These are phyloP conservation scores for Priocnemis perturbator DNA, from an alignment of 2,888 invertebrate genomes.

Conservation along the genomic window DNA sequence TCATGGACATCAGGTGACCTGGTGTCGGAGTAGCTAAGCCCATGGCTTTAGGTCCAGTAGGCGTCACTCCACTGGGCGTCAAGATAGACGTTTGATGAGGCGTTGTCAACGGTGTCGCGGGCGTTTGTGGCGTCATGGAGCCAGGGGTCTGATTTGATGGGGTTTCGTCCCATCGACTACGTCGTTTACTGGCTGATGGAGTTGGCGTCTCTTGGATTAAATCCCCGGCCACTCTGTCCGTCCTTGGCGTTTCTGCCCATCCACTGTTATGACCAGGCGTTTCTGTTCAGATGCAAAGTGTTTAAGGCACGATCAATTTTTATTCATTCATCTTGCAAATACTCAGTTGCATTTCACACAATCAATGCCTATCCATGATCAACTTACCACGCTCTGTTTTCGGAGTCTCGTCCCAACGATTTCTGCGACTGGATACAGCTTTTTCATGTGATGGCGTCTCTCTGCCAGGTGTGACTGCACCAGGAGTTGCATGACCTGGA, in stretches of 20 bases:
- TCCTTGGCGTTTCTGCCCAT: constrained; percentile 99
- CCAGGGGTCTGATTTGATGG: constrained; percentile 86
- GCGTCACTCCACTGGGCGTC: constrained; percentile 81
- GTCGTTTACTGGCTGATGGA: constrained; percentile 94
- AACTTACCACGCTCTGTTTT: constrained; percentile 90
- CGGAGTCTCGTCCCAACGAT: constrained; percentile 99
- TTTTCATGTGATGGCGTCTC: constrained; percentile 88
- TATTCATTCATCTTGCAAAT: too few species aligned
- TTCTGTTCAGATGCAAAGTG: constrained; percentile 77
- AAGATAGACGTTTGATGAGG: constrained; percentile 84
- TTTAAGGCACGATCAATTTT: constrained; percentile 3
- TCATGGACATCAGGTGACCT: constrained; percentile 97
- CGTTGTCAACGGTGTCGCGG: constrained; percentile 85
- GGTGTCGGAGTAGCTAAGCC: constrained; percentile 99
- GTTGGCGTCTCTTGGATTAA: constrained; percentile 94
- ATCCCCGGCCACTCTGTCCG: constrained; percentile 89
- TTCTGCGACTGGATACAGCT: constrained; percentile 87
- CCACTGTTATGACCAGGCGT: constrained; percentile 97
- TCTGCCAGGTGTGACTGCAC: constrained; percentile 88
- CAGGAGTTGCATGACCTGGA: constrained; percentile 93
- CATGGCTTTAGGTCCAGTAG: constrained; percentile 97
- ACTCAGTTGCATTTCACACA: too few species aligned
- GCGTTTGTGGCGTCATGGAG: constrained; percentile 84
- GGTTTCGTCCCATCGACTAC: constrained; percentile 99
- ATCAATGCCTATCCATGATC: constrained; percentile 1